Percentiles rank a stretch among this genome's conserved stretches.
These are phyloP conservation scores for Pluvialis apricaria DNA, from an alignment of 2,113 vertebrate genomes.

Conservation along the genomic window DNA sequence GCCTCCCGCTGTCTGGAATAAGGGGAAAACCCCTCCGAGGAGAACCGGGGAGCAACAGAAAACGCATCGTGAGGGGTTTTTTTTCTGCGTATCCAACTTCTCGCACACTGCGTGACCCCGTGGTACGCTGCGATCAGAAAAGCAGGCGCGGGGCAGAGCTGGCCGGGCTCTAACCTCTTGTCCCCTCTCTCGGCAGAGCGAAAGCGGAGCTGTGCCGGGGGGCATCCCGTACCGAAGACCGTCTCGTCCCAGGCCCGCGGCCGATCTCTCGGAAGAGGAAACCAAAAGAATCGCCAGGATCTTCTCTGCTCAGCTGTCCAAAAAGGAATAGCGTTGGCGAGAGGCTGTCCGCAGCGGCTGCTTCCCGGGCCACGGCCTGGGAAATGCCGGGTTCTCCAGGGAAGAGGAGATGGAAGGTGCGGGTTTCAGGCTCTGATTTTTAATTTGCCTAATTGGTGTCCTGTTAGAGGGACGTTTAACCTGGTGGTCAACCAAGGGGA, in stretches of 20 bases:
- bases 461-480: not conserved
- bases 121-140: fast-evolving
- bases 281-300: constrained; percentile 86
- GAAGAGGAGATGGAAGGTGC: not conserved
- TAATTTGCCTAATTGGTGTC: not conserved
- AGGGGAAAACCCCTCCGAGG: not conserved
- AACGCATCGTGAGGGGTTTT: fast-evolving
- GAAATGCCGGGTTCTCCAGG: fast-evolving
- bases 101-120: fast-evolving
- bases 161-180: fast-evolving
- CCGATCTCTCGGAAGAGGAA: constrained; percentile 73
- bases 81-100: not conserved
- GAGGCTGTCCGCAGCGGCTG: fast-evolving
- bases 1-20: fast-evolving
- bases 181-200: constrained; percentile 33
- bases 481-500: not conserved
- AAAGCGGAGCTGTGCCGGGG: not conserved
- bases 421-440: not conserved
- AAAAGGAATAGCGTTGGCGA: not conserved
- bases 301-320: constrained; percentile 80
- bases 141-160: fast-evolving
- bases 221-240: constrained; percentile 31
- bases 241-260: constrained; percentile 39
- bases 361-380: fast-evolving
- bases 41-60: not conserved